Percentiles rank a stretch among this genome's conserved stretches.
Evolutionary conservation across 2,113 vertebrate genomes (phyloP).

Genomic region (Carassius carassius): DNA sequence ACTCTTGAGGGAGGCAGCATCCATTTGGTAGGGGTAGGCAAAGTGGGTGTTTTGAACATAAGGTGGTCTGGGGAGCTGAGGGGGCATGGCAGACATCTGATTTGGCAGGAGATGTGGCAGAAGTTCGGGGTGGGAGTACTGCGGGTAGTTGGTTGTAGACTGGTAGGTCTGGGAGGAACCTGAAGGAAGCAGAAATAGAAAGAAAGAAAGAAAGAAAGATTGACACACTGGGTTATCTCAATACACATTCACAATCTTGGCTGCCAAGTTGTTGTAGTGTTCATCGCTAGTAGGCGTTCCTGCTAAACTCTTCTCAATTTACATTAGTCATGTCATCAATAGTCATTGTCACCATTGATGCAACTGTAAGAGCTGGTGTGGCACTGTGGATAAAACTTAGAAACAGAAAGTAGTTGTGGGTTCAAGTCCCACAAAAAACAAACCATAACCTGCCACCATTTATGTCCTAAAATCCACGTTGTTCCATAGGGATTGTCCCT

Average conservation of each 20-base stretch:
- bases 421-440: not conserved
- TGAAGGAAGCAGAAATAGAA: slow-evolving; percentile 10
- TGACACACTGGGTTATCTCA: not conserved
- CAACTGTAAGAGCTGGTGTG: not conserved
- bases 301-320: not conserved
- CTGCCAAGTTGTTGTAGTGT: not conserved
- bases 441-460: not conserved
- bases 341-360: not conserved
- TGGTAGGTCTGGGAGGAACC: slow-evolving; percentile 46
- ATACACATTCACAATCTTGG: not conserved
- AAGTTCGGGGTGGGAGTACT: slow-evolving; percentile 34
- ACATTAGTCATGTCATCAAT: not conserved
- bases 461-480: not conserved
- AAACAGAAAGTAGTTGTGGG: not conserved
- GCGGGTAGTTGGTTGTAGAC: slow-evolving; percentile 33
- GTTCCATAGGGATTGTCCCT: not conserved
- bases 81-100: slow-evolving; percentile 35
- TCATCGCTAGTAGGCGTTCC: not conserved
- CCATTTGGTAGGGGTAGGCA: slow-evolving; percentile 46
- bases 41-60: slow-evolving; percentile 44
- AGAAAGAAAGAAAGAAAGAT: not conserved
- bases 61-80: slow-evolving; percentile 47
- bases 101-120: slow-evolving; percentile 30
- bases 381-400: not conserved
- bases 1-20: slow-evolving; percentile 16